A percentile compares a stretch with the other conserved stretches of the same genome.
Evolutionary conservation across 2,113 vertebrate genomes (phyloP).

Genomic region (Cebus imitator): DNA sequence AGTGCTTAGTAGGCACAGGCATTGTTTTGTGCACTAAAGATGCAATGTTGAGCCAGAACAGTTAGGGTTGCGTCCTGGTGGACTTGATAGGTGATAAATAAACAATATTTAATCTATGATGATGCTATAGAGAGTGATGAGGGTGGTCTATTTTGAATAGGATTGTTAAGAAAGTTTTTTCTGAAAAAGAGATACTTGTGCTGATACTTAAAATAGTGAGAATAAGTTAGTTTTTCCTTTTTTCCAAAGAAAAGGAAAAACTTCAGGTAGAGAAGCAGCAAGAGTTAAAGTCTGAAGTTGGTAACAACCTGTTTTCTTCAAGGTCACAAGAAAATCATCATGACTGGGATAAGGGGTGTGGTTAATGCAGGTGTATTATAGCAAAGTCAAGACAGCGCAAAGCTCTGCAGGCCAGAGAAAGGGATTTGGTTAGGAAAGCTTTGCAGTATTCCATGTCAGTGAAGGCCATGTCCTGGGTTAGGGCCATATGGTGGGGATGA

Average conservation of each 20-base stretch:
- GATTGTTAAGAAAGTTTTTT: neutral
- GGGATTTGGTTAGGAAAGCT: neutral
- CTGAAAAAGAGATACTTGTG: neutral
- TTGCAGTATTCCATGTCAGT: neutral
- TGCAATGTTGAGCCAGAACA: neutral
- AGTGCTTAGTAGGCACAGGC: neutral
- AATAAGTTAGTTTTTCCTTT: neutral
- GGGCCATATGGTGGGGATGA: neutral
- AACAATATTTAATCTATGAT: neutral
- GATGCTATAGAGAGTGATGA: neutral
- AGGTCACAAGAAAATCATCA: neutral
- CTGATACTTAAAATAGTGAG: neutral
- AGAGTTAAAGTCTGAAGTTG: neutral
- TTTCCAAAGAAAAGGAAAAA: neutral
- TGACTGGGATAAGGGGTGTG: neutral
- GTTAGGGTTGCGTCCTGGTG: neutral
- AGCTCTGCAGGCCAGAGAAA: neutral
- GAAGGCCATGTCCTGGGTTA: neutral
- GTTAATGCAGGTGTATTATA: neutral
- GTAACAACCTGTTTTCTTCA: neutral
- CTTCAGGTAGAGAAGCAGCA: neutral
- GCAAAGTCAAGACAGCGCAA: neutral
- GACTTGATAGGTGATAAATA: neutral
- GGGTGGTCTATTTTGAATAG: neutral
- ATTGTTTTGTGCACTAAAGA: neutral